Evolutionary conservation across 2,797 vertebrate species (phyloP).

Genomic region (Bucorvus abyssinicus): DNA sequence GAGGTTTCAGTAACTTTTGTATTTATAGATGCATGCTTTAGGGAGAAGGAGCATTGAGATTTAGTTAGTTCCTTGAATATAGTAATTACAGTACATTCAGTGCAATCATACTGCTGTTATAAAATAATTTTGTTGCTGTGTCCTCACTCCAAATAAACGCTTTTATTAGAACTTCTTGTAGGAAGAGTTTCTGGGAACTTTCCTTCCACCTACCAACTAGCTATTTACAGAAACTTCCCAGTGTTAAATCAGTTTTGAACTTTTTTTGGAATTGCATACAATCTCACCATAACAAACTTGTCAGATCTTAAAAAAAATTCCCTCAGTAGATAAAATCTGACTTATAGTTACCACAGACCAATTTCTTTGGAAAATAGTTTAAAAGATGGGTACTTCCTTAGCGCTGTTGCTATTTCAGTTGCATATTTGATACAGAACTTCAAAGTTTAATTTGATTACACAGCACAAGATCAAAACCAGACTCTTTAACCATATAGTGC

Average conservation of each 20-base stretch:
- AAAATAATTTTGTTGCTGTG: neutral
- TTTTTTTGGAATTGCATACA: neutral
- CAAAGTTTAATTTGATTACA: slow-evolving; percentile 72
- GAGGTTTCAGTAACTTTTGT: slow-evolving; percentile 59
- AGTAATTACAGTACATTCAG: neutral
- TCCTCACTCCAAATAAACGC: neutral
- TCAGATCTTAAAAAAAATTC: neutral
- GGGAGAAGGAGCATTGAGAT: slow-evolving; percentile 23
- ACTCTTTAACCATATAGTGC: slow-evolving; percentile 44
- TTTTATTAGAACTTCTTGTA: neutral
- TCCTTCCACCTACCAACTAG: neutral
- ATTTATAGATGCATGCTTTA: slow-evolving; percentile 2
- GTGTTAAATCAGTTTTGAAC: neutral
- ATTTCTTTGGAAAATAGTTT: neutral
- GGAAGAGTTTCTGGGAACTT: neutral
- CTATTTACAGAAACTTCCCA: neutral
- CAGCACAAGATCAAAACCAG: slow-evolving; percentile 65
- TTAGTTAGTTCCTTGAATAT: slow-evolving; percentile 16
- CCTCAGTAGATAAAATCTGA: neutral
- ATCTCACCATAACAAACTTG: neutral
- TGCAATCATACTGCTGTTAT: neutral
- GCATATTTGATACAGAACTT: slow-evolving; percentile 67
- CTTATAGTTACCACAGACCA: neutral
- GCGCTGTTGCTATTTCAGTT: slow-evolving; percentile 75
- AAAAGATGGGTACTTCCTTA: slow-evolving; percentile 16